These are phyloP conservation scores for Dasyurus viverrinus DNA, from an alignment of 2,113 vertebrate genomes.

Conservation along the genomic window DNA sequence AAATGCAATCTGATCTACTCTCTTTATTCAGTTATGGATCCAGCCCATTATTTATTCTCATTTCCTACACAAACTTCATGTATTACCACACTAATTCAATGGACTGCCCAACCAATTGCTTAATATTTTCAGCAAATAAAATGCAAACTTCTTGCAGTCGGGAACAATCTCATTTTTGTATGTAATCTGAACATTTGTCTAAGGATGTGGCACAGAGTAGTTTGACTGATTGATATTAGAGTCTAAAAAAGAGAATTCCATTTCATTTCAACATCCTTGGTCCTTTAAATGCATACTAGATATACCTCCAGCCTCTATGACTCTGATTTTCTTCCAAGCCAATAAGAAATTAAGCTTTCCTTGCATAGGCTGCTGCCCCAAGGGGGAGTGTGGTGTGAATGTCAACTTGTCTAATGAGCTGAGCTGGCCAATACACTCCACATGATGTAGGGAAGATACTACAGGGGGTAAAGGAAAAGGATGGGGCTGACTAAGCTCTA, in stretches of 20 bases:
- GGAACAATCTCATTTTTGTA: background rate
- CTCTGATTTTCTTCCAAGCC: background rate
- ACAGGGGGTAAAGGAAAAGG: background rate
- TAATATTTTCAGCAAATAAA: background rate
- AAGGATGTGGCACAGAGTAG: background rate
- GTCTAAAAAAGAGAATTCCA: background rate
- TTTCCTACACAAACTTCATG: background rate
- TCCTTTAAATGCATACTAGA: background rate
- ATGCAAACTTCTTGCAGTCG: background rate
- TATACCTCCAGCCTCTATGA: background rate
- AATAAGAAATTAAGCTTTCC: background rate
- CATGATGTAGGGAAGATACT: constrained; percentile 19
- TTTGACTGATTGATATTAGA: background rate
- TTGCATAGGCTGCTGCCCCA: background rate
- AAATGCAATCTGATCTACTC: background rate
- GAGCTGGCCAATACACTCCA: constrained; percentile 17
- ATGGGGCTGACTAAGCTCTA: constrained; percentile 19
- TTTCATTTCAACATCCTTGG: background rate
- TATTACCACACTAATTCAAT: background rate
- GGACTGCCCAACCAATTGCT: background rate
- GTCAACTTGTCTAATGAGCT: background rate
- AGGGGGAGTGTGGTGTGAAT: background rate
- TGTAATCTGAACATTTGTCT: background rate
- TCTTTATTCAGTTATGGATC: background rate
- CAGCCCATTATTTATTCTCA: background rate